Base-by-base conservation (phyloP, 2,113 vertebrate genomes). In the Forbesichthys agassizii region DNA sequence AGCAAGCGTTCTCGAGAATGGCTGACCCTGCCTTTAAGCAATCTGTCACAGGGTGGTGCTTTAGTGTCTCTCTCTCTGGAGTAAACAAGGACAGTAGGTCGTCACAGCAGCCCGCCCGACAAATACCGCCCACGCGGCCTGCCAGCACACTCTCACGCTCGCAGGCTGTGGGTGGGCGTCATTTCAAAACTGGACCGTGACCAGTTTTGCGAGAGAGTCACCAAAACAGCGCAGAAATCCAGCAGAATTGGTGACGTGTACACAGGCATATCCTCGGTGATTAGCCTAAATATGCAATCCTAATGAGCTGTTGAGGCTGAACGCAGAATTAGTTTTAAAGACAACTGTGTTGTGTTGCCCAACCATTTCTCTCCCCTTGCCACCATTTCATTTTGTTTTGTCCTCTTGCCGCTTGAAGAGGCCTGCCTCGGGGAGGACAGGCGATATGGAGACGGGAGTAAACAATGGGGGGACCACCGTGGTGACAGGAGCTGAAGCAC, bases 401-500 rank as follows among this genome's bases (percentile, higher is more conserved):
- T 14, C 5, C 10, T 33, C 36, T 42, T 42, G 7, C 36, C 0
- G 49, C 11, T 56, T 27, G 46, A 53, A 33, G 48, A 18, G 53
- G 53, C 53, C 53, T 16, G 53, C 56, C 56, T 20, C 20, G 1
- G 48, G 16, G 49, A 61, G 65, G 51, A 48, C 20, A 66, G 49
- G 64, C 13, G 71, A 80, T 10, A 56, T 73, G 52, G 56, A 74
- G 55, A 81, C 78, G 72, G 74, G 48, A 79, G 58, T 73, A 53
- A 56, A 90, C 73, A 86, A 87, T 85, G 69, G 61, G 69, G 27
- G 81, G 82, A 89, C 88, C 85, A 90, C 82, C 83, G 16, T 52
- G 85, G 67, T 86, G 73, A 75, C 47, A 66, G 62, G 9, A 12
- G 33, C 49, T 33, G 14, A n/a, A 48, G 54, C 51, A 69, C 71